Percentiles rank a stretch among this genome's conserved stretches.
Conservation (phyloP, 1,140 invertebrate species). For the Lucilia sericata region DNA sequence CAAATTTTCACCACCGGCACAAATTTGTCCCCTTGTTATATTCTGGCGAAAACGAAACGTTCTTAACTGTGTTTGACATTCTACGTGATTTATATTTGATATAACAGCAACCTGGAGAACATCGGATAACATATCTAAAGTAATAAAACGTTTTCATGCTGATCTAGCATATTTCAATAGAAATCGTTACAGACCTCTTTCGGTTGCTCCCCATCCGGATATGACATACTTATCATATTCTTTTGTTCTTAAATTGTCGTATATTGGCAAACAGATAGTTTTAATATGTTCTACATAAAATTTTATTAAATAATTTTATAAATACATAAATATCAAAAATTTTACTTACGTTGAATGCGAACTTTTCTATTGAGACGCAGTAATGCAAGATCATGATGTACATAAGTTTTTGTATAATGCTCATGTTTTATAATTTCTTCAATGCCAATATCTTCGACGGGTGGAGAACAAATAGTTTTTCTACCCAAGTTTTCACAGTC, state of each 20-base stretch:
- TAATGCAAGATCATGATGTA: slow-evolving; percentile 77
- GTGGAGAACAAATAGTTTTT: slow-evolving; percentile 66
- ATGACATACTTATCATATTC: slow-evolving; percentile 55
- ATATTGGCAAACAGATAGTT: slow-evolving; percentile 59
- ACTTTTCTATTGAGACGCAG: slow-evolving; percentile 63
- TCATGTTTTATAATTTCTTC: slow-evolving; percentile 73
- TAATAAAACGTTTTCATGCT: background rate
- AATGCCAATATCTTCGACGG: slow-evolving; percentile 70
- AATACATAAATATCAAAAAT: background rate
- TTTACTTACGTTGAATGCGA: slow-evolving; percentile 38
- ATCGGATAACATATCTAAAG: background rate
- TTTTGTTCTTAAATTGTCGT: background rate
- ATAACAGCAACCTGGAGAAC: slow-evolving; percentile 17
- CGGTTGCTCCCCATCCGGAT: slow-evolving; percentile 60
- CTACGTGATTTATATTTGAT: background rate
- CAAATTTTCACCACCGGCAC: slow-evolving; percentile 73
- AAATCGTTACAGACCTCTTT: slow-evolving; percentile 33
- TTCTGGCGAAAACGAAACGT: slow-evolving; percentile 41
- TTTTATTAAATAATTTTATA: too few species aligned
- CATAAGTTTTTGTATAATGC: slow-evolving; percentile 68
- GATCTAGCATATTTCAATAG: background rate
- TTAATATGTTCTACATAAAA: slow-evolving; percentile 54
- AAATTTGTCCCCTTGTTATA: slow-evolving; percentile 70
- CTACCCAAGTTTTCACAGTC: slow-evolving; percentile 70
- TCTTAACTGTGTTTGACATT: background rate